Evolutionary conservation across 2,113 vertebrate genomes (phyloP).

Genomic region (Piprites chloris): DNA sequence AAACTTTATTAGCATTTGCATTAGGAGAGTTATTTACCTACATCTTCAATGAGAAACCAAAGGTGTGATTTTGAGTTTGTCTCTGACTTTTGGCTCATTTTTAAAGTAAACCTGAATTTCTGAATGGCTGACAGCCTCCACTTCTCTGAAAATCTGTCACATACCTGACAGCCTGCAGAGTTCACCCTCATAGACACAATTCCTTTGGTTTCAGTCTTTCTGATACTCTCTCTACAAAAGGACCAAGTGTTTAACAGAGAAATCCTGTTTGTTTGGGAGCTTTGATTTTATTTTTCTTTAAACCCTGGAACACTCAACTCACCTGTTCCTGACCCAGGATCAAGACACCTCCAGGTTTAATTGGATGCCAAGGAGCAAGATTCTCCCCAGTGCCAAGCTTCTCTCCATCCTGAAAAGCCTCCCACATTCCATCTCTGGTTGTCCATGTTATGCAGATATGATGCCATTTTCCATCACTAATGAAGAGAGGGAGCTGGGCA

Average conservation of each 20-base stretch:
- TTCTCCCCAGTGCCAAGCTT: slow-evolving; percentile 94
- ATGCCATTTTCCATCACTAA: slow-evolving; percentile 97
- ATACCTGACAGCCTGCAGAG: background rate
- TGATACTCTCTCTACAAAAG: background rate
- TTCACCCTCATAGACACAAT: background rate
- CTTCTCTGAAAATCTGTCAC: background rate
- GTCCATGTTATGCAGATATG: slow-evolving; percentile 98
- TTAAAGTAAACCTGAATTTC: background rate
- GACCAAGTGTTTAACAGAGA: background rate
- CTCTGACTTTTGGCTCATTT: background rate
- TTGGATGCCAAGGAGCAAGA: slow-evolving; percentile 97
- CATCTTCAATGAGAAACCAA: background rate
- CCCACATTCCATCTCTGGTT: slow-evolving; percentile 96
- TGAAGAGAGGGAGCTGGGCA: slow-evolving; percentile 89
- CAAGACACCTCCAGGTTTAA: slow-evolving; percentile 95
- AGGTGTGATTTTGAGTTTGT: background rate
- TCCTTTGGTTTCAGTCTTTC: background rate
- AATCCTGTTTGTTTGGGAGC: background rate
- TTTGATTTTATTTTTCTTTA: background rate
- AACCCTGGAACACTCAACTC: slow-evolving; percentile 36
- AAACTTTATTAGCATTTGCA: background rate
- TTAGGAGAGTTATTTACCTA: background rate
- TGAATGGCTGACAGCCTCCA: background rate
- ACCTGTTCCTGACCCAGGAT: slow-evolving; percentile 98
- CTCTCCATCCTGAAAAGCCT: slow-evolving; percentile 97